These are phyloP conservation scores for Latrodectus geometricus DNA, from an alignment of 1,140 invertebrate genomes.

Conservation along the genomic window DNA sequence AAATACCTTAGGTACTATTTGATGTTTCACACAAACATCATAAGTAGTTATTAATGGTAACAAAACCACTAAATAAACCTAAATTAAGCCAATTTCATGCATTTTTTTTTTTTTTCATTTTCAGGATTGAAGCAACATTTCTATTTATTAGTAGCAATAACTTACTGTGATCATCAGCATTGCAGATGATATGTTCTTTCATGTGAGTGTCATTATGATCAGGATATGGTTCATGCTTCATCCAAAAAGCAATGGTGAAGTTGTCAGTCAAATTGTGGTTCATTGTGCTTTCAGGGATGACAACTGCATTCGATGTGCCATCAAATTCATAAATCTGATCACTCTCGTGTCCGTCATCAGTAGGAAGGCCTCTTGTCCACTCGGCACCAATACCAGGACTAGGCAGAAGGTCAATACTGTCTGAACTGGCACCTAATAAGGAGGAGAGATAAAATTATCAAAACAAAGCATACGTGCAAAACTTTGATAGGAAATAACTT, in stretches of 20 bases:
- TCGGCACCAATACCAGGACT: conserved; percentile 81
- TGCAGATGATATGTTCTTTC: conserved; percentile 95
- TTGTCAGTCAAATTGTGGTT: conserved; percentile 79
- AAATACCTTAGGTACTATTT: too few relatives aligned
- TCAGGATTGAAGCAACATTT: too few relatives aligned
- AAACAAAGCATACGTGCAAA: neutral
- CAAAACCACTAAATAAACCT: too few relatives aligned
- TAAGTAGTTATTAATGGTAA: too few relatives aligned
- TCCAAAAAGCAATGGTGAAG: conserved; percentile 93
- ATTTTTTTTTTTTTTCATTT: too few relatives aligned
- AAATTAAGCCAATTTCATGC: too few relatives aligned
- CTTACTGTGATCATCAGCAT: conserved; percentile 95
- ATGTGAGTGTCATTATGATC: conserved; percentile 73
- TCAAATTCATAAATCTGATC: conserved; percentile 97
- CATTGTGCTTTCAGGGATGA: conserved; percentile 76
- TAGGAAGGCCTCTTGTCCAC: conserved; percentile 88
- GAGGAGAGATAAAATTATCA: conserved; percentile 18
- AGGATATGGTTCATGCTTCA: conserved; percentile 83
- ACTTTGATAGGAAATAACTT: neutral
- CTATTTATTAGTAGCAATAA: conserved; percentile 64
- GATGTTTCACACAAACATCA: too few relatives aligned
- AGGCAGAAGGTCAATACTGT: conserved; percentile 86
- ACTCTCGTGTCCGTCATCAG: conserved; percentile 88
- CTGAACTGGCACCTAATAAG: conserved; percentile 75
- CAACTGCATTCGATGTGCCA: conserved; percentile 84